These are phyloP conservation scores for Oxyruncus cristatus DNA, from an alignment of 2,113 vertebrate species.

Conservation along the genomic window DNA sequence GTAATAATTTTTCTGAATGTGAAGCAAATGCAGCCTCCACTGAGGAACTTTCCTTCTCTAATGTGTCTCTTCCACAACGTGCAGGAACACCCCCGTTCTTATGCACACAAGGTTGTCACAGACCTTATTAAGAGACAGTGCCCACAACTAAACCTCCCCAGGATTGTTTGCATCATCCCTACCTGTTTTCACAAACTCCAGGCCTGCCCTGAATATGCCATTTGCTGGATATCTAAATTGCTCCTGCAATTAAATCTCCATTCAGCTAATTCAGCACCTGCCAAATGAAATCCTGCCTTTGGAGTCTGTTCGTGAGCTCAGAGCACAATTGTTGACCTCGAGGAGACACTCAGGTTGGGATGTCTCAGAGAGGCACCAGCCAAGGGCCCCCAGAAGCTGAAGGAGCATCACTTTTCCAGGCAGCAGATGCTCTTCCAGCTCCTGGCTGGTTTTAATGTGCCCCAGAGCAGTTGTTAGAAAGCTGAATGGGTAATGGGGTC, in stretches of 20 bases:
- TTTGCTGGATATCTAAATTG: neutral
- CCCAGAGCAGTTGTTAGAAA: rapidly evolving
- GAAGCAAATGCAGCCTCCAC: neutral
- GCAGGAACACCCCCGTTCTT: neutral
- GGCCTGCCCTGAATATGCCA: neutral
- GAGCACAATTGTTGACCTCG: neutral
- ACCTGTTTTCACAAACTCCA: neutral
- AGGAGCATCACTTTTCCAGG: neutral
- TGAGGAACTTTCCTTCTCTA: neutral
- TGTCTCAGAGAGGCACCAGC: neutral
- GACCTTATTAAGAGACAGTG: neutral
- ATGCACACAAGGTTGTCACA: neutral
- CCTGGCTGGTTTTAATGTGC: neutral
- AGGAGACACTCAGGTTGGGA: rapidly evolving
- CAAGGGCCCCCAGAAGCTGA: rapidly evolving
- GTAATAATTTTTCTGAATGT: neutral
- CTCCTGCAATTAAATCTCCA: neutral
- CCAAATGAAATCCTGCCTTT: neutral
- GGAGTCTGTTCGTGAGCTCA: neutral
- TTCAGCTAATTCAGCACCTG: neutral
- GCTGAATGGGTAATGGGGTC: neutral
- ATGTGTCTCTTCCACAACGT: neutral
- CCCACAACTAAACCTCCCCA: neutral
- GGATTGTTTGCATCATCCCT: neutral
- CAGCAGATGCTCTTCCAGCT: neutral